Evolutionary conservation across 2,888 invertebrate species (phyloP).

Genomic region (Cerastoderma edule): DNA sequence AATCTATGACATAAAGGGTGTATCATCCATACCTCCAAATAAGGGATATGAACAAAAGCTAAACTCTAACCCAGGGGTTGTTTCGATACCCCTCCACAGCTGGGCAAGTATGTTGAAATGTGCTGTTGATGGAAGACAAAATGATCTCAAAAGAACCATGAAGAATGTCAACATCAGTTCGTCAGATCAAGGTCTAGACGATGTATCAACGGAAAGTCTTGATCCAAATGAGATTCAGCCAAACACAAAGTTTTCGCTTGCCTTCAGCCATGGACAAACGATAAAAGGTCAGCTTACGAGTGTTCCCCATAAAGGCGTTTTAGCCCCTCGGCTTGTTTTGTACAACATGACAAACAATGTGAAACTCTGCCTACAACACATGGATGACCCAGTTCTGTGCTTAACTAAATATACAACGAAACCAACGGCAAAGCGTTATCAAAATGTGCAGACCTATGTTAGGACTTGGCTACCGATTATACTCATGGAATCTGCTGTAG

Average conservation of each 20-base stretch:
- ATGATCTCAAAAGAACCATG: constrained; percentile 22
- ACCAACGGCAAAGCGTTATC: constrained; percentile 46
- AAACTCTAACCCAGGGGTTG: constrained; percentile 1
- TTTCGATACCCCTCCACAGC: constrained; percentile 11
- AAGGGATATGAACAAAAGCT: constrained; percentile 6
- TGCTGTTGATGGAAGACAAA: constrained; percentile 11
- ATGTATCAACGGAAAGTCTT: constrained; percentile 48
- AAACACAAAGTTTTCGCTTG: constrained; percentile 58
- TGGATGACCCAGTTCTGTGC: constrained; percentile 60
- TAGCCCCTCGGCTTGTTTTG: constrained; percentile 57
- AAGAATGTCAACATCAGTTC: background rate
- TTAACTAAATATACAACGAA: constrained; percentile 60
- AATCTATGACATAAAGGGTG: constrained; percentile 41
- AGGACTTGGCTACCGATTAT: constrained; percentile 66
- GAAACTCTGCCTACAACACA: constrained; percentile 63
- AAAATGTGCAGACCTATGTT: constrained; percentile 43
- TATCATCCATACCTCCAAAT: constrained; percentile 11
- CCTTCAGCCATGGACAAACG: constrained; percentile 55
- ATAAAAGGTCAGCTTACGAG: constrained; percentile 61
- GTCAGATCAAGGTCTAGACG: constrained; percentile 25
- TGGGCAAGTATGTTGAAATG: constrained; percentile 36
- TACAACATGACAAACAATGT: constrained; percentile 62
- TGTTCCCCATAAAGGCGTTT: constrained; percentile 52
- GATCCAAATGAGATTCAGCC: constrained; percentile 37
- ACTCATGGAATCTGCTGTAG: constrained; percentile 68